Conservation (phyloP, 1,140 invertebrate genomes). For the Neelides sp. region DNA sequence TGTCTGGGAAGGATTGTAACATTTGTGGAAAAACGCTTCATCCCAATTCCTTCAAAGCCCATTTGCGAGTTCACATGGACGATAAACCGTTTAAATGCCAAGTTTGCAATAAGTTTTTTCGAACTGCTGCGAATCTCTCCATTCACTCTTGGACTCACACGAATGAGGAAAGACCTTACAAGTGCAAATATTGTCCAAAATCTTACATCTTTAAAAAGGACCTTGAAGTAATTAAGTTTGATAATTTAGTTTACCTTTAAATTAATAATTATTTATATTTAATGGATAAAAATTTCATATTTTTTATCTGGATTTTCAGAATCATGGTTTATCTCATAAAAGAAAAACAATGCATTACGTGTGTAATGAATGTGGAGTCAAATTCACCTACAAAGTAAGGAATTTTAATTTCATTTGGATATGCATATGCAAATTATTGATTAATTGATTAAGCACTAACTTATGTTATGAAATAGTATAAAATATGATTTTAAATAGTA, state of each 20-base stretch:
- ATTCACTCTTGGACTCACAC: slow-evolving; percentile 81
- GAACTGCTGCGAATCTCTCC: slow-evolving; percentile 77
- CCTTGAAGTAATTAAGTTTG: slow-evolving; percentile 23
- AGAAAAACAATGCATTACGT: slow-evolving; percentile 45
- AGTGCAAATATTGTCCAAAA: slow-evolving; percentile 64
- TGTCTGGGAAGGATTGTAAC: slow-evolving; percentile 20
- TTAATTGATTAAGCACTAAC: neutral
- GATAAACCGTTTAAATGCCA: slow-evolving; percentile 59
- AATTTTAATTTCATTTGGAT: neutral
- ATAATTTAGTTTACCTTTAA: neutral
- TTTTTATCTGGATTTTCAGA: slow-evolving; percentile 20
- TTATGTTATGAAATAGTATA: neutral
- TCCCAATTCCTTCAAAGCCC: slow-evolving; percentile 31
- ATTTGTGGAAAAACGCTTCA: slow-evolving; percentile 27
- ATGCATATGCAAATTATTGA: neutral
- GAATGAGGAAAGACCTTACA: slow-evolving; percentile 66
- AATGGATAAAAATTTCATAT: neutral
- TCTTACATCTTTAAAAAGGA: slow-evolving; percentile 51
- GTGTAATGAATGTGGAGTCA: slow-evolving; percentile 83
- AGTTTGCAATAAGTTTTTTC: slow-evolving; percentile 70
- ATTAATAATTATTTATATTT: neutral
- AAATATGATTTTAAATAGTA: too few species aligned
- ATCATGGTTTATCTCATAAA: slow-evolving; percentile 27
- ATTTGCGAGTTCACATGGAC: slow-evolving; percentile 47
- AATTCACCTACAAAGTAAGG: slow-evolving; percentile 54